Conservation (phyloP, 2,888 invertebrate species). For the Aporophyla nigra region DNA sequence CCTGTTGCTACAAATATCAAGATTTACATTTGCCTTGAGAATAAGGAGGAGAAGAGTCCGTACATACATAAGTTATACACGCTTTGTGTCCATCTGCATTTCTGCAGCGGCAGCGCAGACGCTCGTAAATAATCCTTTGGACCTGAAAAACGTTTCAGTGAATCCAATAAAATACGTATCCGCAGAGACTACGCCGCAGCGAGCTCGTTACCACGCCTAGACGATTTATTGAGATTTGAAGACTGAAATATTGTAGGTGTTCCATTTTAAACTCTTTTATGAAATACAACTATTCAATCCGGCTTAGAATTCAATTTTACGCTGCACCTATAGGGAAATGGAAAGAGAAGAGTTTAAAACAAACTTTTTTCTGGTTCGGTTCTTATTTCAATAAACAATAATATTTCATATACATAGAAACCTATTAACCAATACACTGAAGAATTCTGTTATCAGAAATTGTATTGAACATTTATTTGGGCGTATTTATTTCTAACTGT, state of each 20-base stretch:
- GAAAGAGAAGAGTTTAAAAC: constrained; percentile 21
- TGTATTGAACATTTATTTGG: constrained; percentile 43
- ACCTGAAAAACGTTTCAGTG: constrained; percentile 91
- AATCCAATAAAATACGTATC: constrained; percentile 91
- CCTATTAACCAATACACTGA: background rate
- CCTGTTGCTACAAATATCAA: constrained; percentile 51
- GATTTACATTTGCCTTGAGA: constrained; percentile 56
- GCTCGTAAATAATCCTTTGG: constrained; percentile 90
- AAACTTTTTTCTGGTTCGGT: background rate
- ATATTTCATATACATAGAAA: constrained; percentile 14
- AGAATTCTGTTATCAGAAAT: constrained; percentile 36
- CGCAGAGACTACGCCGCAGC: constrained; percentile 90
- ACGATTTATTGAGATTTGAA: constrained; percentile 91
- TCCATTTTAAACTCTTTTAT: constrained; percentile 88
- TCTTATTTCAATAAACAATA: constrained; percentile 17
- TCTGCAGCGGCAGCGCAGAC: constrained; percentile 88
- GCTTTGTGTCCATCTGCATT: constrained; percentile 87
- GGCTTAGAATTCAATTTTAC: constrained; percentile 64
- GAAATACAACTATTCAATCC: constrained; percentile 78
- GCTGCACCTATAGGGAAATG: constrained; percentile 8
- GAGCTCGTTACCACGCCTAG: constrained; percentile 91
- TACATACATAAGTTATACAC: constrained; percentile 63
- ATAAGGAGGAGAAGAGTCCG: constrained; percentile 50
- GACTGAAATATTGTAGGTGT: constrained; percentile 90
- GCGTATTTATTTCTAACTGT: constrained; percentile 43